Evolutionary conservation across 1,140 invertebrate genomes (phyloP), one percentile per base, ranked within the genome.

Genomic region (Tetragonula clypearis): DNA sequence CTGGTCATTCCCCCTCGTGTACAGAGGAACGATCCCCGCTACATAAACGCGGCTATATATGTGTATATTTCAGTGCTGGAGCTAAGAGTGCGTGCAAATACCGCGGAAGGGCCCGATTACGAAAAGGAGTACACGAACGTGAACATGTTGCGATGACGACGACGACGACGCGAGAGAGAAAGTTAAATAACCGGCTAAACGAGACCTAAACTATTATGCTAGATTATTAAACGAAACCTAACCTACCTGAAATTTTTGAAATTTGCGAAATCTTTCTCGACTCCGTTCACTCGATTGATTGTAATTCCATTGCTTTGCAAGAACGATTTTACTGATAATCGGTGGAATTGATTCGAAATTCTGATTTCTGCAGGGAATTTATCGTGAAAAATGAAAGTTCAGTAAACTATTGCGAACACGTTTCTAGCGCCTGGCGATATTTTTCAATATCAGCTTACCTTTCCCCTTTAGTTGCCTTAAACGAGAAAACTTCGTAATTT

Each of bases 1-100:
- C 87, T 86, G 84, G 85, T 88, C 87, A 83, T 88, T 79, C 41
- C 79, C 74, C 81, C 66, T 80, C 77, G 83, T 80, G 49, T 79
- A 73, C 58, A 66, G 77, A 80, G 78, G 78, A 74, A 86, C 65
- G 79, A 82, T 41, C 41, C 60, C 65, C 53, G 30, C 69, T 73
- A 73, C 77, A 80, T 85, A 85, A 82, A 60, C 79, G 26, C 35
- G 35, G 78, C 26, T 74, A 81, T 75, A 69, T 85, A 81, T 58
- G 0, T 19, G 8, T 58, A 30, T 66, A 66, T 82, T 76, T 71
- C 79, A 74, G 73, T 71, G 15, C 72, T 82, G 23, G 79, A 85
- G 79, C 60, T 85, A 85, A 82, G 84, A 85, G 79, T 82, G 73
- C 79, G 41, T 77, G 80, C 69, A 86, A 86, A 82, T 77, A 86